Conservation (phyloP, 2,888 invertebrate genomes). For the Drosophila aldrichi region DNA sequence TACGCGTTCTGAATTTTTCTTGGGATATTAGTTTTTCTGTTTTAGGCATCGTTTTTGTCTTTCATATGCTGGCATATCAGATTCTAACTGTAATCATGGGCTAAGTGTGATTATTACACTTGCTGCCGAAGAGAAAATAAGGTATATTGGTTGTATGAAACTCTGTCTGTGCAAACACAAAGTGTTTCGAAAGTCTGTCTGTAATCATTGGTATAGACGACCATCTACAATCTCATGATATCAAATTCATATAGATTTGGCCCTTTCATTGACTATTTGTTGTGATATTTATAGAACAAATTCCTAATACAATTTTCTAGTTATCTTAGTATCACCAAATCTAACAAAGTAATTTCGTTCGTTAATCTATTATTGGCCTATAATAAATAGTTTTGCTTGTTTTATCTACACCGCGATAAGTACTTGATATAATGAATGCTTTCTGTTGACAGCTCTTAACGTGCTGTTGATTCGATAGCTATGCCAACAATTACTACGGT, state of each 20-base stretch:
- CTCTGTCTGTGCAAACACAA: not conserved
- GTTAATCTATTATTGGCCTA: slow-evolving; percentile 3
- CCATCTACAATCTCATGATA: too few relatives aligned
- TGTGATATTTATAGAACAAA: not conserved
- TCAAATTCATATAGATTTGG: too few relatives aligned
- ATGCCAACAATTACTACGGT: slow-evolving; percentile 14
- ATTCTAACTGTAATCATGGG: slow-evolving; percentile 3
- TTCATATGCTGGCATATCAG: not conserved
- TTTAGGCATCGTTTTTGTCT: not conserved
- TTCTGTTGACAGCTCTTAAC: not conserved
- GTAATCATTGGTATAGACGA: too few relatives aligned
- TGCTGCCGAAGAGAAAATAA: not conserved
- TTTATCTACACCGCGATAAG: slow-evolving; percentile 27
- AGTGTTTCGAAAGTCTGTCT: too few relatives aligned
- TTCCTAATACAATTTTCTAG: not conserved
- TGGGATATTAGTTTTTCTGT: not conserved
- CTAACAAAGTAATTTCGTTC: slow-evolving; percentile 6
- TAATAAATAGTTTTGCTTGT: slow-evolving; percentile 14
- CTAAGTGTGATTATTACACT: not conserved
- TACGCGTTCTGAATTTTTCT: not conserved
- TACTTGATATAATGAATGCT: slow-evolving; percentile 18
- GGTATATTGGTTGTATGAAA: not conserved
- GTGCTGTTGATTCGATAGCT: slow-evolving; percentile 2
- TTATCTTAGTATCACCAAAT: not conserved
- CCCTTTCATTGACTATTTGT: not conserved